Evolutionary conservation across 53 echinoderm and acorn worm genomes (phyloP).

Genomic region (Patiria pectinifera): DNA sequence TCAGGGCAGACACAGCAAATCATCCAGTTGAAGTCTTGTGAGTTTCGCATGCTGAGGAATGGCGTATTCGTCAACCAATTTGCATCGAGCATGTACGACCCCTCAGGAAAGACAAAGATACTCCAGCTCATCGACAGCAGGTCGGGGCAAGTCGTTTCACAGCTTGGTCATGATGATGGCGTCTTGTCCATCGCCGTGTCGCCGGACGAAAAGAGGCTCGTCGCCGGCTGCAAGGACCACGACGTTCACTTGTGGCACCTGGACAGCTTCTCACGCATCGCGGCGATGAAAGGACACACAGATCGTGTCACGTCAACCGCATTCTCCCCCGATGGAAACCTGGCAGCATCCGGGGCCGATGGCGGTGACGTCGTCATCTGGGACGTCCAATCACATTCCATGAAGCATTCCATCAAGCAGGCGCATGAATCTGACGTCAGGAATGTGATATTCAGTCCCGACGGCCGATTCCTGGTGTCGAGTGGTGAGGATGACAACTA

Average conservation of each 20-base stretch:
- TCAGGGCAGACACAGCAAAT: constrained; percentile 29
- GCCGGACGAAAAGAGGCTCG: constrained; percentile 19
- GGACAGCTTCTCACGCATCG: not conserved
- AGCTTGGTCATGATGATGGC: constrained; percentile 21
- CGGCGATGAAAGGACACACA: constrained; percentile 45
- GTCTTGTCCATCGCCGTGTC: constrained; percentile 38
- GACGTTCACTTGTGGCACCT: constrained; percentile 49
- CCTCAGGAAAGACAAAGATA: constrained; percentile 46
- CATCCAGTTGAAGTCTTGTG: constrained; percentile 19
- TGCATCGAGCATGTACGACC: constrained; percentile 33
- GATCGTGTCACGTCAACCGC: constrained; percentile 19
- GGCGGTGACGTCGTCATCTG: constrained; percentile 49
- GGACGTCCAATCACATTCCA: constrained; percentile 33
- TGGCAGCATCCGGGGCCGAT: constrained; percentile 41
- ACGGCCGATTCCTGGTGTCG: constrained; percentile 6
- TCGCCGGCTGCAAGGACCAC: constrained; percentile 27
- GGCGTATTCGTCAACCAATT: constrained; percentile 53
- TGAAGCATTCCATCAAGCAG: constrained; percentile 11
- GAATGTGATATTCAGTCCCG: constrained; percentile 42
- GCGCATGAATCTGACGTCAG: constrained; percentile 51
- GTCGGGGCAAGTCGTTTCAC: constrained; percentile 7
- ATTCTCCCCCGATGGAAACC: constrained; percentile 29
- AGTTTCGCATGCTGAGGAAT: constrained; percentile 35
- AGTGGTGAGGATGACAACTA: constrained; percentile 40
- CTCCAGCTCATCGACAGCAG: constrained; percentile 37